Percentiles rank a stretch among this genome's conserved stretches.
phyloP scores from a whole-genome alignment of 2,797 vertebrate species.

The Rhabdophis nuchalis region DNA sequence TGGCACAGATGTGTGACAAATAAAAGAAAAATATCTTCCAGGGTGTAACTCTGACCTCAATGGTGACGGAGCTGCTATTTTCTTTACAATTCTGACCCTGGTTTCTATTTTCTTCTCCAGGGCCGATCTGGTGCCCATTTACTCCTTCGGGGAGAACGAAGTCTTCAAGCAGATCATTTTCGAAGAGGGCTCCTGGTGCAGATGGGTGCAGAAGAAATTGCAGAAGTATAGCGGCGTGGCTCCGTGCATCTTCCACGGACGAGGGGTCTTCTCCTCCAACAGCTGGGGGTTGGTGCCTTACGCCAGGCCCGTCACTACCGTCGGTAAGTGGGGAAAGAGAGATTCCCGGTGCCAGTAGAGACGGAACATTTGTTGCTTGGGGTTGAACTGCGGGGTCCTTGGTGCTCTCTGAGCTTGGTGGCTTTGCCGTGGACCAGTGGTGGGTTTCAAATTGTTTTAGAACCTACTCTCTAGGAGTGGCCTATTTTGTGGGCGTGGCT shows the following conservation, averaged over 20 bases:
- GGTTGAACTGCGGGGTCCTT: neutral
- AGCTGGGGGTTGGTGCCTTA: conserved; percentile 91
- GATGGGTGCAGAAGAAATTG: conserved; percentile 82
- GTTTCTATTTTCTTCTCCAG: conserved; percentile 62
- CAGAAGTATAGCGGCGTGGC: conserved; percentile 95
- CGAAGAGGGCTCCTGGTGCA: conserved; percentile 84
- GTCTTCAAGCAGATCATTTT: conserved; percentile 93
- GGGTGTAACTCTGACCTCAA: too few relatives aligned
- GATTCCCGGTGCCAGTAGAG: neutral
- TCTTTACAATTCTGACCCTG: neutral
- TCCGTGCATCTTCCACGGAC: conserved; percentile 91
- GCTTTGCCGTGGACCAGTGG: neutral
- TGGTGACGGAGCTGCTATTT: too few relatives aligned
- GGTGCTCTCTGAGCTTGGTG: neutral
- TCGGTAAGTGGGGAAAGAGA: conserved; percentile 70
- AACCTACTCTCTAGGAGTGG: too few relatives aligned
- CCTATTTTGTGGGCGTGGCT: too few relatives aligned
- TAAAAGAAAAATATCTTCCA: neutral
- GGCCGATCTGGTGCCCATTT: conserved; percentile 91
- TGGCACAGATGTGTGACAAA: too few relatives aligned
- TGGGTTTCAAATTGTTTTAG: too few relatives aligned
- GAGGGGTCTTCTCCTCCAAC: conserved; percentile 85
- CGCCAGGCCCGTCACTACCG: conserved; percentile 88
- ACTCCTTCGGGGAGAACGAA: conserved; percentile 96
- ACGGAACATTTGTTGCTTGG: neutral